Evolutionary conservation across 2,113 vertebrate genomes (phyloP).

Genomic region (Nannospalax galili): DNA sequence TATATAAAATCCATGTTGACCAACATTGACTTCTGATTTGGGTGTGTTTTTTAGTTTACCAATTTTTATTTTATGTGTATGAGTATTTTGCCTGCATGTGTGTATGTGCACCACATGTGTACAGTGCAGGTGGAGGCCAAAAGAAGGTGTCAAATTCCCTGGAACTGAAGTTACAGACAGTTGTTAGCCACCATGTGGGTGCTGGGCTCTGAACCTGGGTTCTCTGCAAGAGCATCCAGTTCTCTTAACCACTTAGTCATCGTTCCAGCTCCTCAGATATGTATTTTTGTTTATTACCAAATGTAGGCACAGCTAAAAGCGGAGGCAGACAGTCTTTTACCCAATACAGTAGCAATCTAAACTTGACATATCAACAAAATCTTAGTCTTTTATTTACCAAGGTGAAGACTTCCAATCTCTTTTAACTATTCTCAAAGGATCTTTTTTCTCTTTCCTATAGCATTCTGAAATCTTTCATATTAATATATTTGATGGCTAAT

Average conservation of each 20-base stretch:
- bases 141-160: too few species aligned
- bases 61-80: too few species aligned
- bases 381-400: constrained; percentile 43
- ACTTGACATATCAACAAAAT: neutral
- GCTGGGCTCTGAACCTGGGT: too few species aligned
- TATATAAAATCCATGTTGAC: constrained; percentile 27
- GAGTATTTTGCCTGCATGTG: too few species aligned
- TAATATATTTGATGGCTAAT: neutral
- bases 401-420: constrained; percentile 19
- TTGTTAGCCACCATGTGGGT: too few species aligned
- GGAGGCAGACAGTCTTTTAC: neutral
- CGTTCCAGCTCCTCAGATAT: neutral
- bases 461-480: constrained; percentile 33
- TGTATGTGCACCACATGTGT: too few species aligned
- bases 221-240: too few species aligned
- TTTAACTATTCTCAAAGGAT: constrained; percentile 39
- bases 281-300: constrained; percentile 53
- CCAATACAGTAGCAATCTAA: neutral
- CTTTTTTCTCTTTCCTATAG: constrained; percentile 19
- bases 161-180: too few species aligned
- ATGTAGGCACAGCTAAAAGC: neutral
- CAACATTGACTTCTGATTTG: constrained; percentile 17
- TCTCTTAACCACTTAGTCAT: too few species aligned
- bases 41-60: too few species aligned
- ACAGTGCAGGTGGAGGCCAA: too few species aligned